A percentile compares a stretch with the other conserved stretches of the same genome.
These are phyloP conservation scores for Calcarius lapponicus DNA, from an alignment of 2,797 vertebrate species.

Conservation along the genomic window DNA sequence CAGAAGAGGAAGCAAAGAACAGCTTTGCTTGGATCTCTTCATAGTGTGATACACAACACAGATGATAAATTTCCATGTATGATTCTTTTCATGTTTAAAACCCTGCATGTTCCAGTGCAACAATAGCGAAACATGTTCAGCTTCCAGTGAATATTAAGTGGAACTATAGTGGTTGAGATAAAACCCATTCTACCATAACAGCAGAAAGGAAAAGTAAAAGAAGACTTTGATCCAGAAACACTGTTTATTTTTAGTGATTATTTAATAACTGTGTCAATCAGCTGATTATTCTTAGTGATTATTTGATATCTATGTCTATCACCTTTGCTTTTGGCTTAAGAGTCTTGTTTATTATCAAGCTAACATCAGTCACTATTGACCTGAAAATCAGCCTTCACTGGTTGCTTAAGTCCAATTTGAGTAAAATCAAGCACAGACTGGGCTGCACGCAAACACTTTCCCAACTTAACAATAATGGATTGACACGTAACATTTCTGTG, in stretches of 20 bases:
- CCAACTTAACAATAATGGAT: neutral
- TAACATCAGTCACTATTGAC: neutral
- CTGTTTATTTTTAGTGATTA: neutral
- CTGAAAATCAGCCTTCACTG: neutral
- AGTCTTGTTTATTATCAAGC: neutral
- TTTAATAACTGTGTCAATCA: neutral
- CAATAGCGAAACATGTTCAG: neutral
- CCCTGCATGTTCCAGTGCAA: neutral
- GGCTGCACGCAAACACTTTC: rapidly evolving
- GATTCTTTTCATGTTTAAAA: neutral
- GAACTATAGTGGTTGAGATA: neutral
- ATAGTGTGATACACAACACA: neutral
- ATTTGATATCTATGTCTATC: neutral
- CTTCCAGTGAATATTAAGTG: neutral
- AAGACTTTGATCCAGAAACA: neutral
- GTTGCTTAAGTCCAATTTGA: neutral
- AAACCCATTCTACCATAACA: neutral
- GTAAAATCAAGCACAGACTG: neutral
- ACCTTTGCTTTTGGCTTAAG: neutral
- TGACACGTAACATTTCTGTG: neutral
- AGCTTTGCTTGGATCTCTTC: neutral
- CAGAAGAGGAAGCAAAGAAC: neutral
- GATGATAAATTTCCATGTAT: neutral
- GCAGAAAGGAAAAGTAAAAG: neutral
- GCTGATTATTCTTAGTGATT: neutral